These are phyloP conservation scores for Stenoptilia bipunctidactyla DNA, from an alignment of 2,888 invertebrate species.

Conservation along the genomic window DNA sequence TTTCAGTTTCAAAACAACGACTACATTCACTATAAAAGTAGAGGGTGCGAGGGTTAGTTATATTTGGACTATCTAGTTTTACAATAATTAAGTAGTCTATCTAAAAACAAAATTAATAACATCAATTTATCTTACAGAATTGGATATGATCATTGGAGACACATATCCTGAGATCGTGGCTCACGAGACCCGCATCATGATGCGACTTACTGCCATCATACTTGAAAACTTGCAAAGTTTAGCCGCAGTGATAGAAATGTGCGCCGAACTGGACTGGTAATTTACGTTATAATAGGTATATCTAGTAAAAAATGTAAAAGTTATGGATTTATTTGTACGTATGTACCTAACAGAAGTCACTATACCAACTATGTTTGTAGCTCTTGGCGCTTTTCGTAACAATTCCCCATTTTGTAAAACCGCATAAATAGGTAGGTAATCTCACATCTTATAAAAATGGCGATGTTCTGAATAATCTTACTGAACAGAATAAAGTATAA, in stretches of 20 bases:
- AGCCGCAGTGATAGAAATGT: slow-evolving; percentile 66
- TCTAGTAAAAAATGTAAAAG: no score
- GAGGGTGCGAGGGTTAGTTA: slow-evolving; percentile 70
- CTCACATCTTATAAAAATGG: no score
- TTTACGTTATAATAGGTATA: not conserved
- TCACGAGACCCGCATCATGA: slow-evolving; percentile 83
- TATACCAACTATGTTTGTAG: no score
- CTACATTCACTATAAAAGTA: slow-evolving; percentile 79
- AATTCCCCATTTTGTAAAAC: no score
- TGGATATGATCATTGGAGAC: slow-evolving; percentile 84
- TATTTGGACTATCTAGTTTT: not conserved
- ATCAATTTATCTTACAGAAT: slow-evolving; percentile 48
- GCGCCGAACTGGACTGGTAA: slow-evolving; percentile 80
- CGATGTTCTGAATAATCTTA: no score
- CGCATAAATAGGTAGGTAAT: no score
- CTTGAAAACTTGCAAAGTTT: slow-evolving; percentile 70
- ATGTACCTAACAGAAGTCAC: not conserved
- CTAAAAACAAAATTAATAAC: not conserved
- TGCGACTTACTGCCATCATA: slow-evolving; percentile 74
- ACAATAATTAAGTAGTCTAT: not conserved
- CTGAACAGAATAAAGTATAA: no score
- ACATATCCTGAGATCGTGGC: slow-evolving; percentile 83
- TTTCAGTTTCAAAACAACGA: slow-evolving; percentile 75
- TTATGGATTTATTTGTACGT: not conserved
- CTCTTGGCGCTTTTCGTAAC: no score